phyloP scores from a whole-genome alignment of 2,797 vertebrate species.

The Danio tinwini region DNA sequence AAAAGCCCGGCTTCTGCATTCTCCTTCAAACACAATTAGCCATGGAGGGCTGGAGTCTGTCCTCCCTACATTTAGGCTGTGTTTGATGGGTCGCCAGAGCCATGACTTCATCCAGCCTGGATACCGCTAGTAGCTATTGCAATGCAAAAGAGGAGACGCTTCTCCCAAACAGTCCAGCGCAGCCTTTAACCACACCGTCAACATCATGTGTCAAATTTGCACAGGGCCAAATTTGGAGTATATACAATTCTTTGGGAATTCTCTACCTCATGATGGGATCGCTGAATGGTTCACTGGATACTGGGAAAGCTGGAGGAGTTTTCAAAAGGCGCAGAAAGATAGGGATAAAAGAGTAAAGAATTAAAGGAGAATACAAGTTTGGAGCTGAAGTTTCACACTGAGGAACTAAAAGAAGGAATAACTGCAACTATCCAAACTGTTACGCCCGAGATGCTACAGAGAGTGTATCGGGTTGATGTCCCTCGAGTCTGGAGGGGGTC shows the following conservation, averaged over 20 bases:
- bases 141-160: slow-evolving; percentile 78
- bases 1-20: slow-evolving; percentile 72
- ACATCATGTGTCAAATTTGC: slow-evolving; percentile 79
- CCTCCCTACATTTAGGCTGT: slow-evolving; percentile 70
- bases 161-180: slow-evolving; percentile 41
- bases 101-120: slow-evolving; percentile 71
- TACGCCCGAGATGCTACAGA: no score
- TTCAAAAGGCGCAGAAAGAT: slow-evolving; percentile 41
- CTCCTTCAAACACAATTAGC: slow-evolving; percentile 80
- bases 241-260: slow-evolving; percentile 67
- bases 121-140: slow-evolving; percentile 72
- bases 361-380: background rate
- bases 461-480: no score
- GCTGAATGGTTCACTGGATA: slow-evolving; percentile 59
- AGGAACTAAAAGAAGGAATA: no score
- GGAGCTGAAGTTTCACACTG: slow-evolving; percentile 3
- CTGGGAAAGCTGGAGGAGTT: slow-evolving; percentile 69
- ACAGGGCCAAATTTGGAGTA: slow-evolving; percentile 60
- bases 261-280: slow-evolving; percentile 66
- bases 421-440: no score
- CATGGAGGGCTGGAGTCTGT: slow-evolving; percentile 66
- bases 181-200: slow-evolving; percentile 63
- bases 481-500: no score
- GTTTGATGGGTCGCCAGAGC: slow-evolving; percentile 71
- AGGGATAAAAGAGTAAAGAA: slow-evolving; percentile 24